Percentiles rank a stretch among this genome's conserved stretches.
Conservation (phyloP, 2,797 vertebrate species). For the Sebastiscus tertius region DNA sequence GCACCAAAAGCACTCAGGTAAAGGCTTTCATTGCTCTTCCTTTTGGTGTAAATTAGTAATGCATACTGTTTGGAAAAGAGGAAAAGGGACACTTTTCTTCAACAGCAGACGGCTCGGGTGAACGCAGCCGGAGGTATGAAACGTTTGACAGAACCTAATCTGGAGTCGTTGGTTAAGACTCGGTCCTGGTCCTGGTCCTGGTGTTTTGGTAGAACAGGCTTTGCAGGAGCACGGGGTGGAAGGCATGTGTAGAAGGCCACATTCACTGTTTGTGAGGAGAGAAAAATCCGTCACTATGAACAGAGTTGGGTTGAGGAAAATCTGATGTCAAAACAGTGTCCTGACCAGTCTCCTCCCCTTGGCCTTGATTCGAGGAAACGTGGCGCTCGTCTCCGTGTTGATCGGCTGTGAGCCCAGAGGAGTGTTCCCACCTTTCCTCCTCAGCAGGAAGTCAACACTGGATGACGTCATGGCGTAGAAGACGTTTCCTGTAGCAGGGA, state of each 20-base stretch:
- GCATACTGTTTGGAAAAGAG: constrained; percentile 22
- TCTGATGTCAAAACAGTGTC: constrained; percentile 79
- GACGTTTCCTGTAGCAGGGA: constrained; percentile 89
- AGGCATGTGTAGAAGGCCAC: constrained; percentile 59
- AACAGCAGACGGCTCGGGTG: constrained; percentile 36
- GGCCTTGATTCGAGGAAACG: constrained; percentile 91
- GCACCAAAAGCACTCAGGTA: constrained; percentile 45
- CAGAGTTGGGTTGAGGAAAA: not conserved
- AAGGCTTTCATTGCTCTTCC: constrained; percentile 28
- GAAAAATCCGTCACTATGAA: not conserved
- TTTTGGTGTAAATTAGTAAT: constrained; percentile 12
- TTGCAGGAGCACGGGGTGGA: constrained; percentile 20
- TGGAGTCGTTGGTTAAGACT: not conserved
- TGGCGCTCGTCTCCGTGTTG: constrained; percentile 84
- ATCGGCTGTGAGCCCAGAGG: constrained; percentile 67
- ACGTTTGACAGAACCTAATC: not conserved
- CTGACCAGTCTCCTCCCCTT: constrained; percentile 89
- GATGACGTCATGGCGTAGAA: constrained; percentile 93
- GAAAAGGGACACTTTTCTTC: constrained; percentile 2
- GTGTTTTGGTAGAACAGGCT: constrained; percentile 42
- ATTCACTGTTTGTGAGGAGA: constrained; percentile 12
- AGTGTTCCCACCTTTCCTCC: constrained; percentile 77
- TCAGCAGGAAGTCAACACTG: constrained; percentile 89
- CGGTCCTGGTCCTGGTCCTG: constrained; percentile 29
- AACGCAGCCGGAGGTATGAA: constrained; percentile 16